A percentile compares a stretch with the other conserved stretches of the same genome.
These are phyloP conservation scores for Holocentrus rufus DNA, from an alignment of 2,797 vertebrate species.

Conservation along the genomic window DNA sequence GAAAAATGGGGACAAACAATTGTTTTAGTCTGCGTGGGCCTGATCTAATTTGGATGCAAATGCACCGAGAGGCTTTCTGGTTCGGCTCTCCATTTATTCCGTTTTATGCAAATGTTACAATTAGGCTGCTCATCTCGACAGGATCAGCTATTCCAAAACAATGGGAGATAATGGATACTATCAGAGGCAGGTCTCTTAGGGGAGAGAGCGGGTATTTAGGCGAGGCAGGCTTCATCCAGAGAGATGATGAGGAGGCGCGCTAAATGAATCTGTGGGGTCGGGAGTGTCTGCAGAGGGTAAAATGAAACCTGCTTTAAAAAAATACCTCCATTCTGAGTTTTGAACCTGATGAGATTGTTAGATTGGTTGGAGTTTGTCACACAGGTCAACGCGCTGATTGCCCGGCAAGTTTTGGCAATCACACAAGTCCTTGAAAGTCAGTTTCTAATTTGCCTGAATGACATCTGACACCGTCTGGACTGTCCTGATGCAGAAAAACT, in stretches of 20 bases:
- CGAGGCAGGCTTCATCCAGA: slow-evolving; percentile 3
- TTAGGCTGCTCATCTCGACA: slow-evolving; percentile 30
- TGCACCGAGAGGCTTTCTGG: slow-evolving; percentile 20
- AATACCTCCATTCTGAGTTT: not conserved
- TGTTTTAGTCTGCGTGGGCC: slow-evolving; percentile 39
- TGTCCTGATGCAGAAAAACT: too few species aligned
- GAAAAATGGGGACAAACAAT: slow-evolving; percentile 20
- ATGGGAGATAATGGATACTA: slow-evolving; percentile 41
- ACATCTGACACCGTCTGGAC: too few species aligned
- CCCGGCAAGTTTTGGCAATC: not conserved
- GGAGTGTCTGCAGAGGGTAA: not conserved
- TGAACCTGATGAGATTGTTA: not conserved
- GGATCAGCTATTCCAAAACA: slow-evolving; percentile 29
- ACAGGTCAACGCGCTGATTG: too few species aligned
- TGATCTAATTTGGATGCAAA: slow-evolving; percentile 59
- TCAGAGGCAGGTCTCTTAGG: slow-evolving; percentile 28
- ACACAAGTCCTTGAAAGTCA: too few species aligned
- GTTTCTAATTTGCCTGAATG: too few species aligned
- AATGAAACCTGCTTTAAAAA: not conserved
- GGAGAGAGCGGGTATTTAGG: slow-evolving; percentile 9
- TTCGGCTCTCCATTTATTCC: slow-evolving; percentile 36
- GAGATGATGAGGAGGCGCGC: slow-evolving; percentile 3
- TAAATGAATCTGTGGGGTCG: not conserved
- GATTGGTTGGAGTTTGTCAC: not conserved
- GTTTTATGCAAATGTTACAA: slow-evolving; percentile 35